Percentiles rank a stretch among this genome's conserved stretches.
Conservation (phyloP, 2,888 invertebrate genomes). For the Melipona beecheii region DNA sequence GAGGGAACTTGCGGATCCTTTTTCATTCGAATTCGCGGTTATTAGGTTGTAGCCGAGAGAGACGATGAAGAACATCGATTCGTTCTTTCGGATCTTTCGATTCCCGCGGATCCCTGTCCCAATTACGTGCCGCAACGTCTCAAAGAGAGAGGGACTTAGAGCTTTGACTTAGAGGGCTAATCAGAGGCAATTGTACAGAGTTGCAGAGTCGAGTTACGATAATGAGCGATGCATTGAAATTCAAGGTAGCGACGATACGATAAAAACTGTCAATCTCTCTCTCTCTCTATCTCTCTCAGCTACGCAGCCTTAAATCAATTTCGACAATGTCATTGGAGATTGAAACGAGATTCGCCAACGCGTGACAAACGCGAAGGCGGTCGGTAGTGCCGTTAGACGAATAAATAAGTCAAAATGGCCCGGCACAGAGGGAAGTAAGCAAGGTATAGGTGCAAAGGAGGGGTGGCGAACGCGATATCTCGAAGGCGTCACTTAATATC, state of each 20-base stretch:
- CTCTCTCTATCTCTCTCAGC: neutral
- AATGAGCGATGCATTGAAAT: neutral
- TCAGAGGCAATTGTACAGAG: neutral
- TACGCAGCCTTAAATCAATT: slow-evolving; percentile 19
- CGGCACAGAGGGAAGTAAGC: neutral
- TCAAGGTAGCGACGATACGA: neutral
- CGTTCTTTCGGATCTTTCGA: neutral
- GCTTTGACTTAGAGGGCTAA: neutral
- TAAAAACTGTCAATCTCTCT: neutral
- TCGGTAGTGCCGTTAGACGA: slow-evolving; percentile 15
- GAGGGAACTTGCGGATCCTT: neutral
- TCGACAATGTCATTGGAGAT: slow-evolving; percentile 3
- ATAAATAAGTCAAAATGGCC: slow-evolving; percentile 43
- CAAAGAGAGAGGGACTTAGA: neutral
- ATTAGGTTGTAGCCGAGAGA: neutral
- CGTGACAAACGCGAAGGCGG: slow-evolving; percentile 26
- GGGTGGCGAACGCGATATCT: slow-evolving; percentile 55
- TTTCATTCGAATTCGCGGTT: neutral
- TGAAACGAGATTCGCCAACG: slow-evolving; percentile 22
- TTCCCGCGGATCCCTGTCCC: neutral
- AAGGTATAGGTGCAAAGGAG: neutral
- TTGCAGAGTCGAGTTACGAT: no score
- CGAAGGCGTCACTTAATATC: slow-evolving; percentile 63
- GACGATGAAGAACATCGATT: neutral
- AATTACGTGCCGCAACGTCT: neutral